Percentiles rank a stretch among this genome's conserved stretches.
Evolutionary conservation across 2,113 vertebrate genomes (phyloP).

Genomic region (Clarias macrocephalus): DNA sequence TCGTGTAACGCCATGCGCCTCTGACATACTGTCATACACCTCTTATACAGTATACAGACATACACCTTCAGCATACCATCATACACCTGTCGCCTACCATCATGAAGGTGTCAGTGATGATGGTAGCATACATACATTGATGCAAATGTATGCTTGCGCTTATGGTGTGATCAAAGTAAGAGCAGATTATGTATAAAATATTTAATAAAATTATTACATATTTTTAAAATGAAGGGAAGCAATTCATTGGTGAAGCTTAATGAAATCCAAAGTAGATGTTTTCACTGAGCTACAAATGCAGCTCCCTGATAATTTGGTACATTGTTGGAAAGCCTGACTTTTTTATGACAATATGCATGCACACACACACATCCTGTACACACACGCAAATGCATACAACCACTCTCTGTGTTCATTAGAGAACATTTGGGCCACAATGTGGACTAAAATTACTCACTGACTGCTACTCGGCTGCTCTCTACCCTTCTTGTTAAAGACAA

Average conservation of each 20-base stretch:
- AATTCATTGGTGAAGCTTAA: background rate
- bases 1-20: background rate
- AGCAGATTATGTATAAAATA: background rate
- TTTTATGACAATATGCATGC: conserved; percentile 25
- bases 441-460: conserved; percentile 46
- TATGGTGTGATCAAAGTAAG: conserved; percentile 1
- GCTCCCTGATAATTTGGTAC: conserved; percentile 23
- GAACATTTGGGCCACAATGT: conserved; percentile 68
- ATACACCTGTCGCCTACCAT: background rate
- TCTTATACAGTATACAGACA: background rate
- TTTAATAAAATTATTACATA: background rate
- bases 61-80: background rate
- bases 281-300: background rate
- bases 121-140: too few relatives aligned
- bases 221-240: background rate
- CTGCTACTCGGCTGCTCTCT: conserved; percentile 36
- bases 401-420: conserved; percentile 64
- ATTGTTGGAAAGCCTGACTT: conserved; percentile 32
- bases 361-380: background rate
- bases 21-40: background rate
- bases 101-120: background rate
- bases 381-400: background rate
- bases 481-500: conserved; percentile 40
- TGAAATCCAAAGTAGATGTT: background rate
- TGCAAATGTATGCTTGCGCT: conserved; percentile 1